Evolutionary conservation across 2,888 invertebrate species (phyloP).

Genomic region (Panorpa germanica): DNA sequence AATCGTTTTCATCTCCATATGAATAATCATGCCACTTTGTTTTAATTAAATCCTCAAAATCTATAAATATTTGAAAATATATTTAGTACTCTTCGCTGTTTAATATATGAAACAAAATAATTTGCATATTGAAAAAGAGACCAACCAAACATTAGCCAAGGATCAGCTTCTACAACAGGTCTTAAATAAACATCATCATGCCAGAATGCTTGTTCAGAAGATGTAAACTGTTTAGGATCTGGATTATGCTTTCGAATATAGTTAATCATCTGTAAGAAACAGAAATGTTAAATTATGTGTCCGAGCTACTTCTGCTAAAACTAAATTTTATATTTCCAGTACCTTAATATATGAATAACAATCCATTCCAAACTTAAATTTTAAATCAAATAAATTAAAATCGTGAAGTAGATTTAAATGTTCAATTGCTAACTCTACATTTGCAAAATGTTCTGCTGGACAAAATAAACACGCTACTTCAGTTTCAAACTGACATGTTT

Average conservation of each 20-base stretch:
- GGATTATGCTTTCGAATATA: conserved; percentile 49
- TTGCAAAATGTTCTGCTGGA: conserved; percentile 31
- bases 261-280: conserved; percentile 40
- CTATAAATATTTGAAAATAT: conserved; percentile 16
- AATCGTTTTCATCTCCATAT: conserved; percentile 12
- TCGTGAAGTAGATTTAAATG: conserved; percentile 47
- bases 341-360: conserved; percentile 60
- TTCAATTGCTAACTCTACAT: conserved; percentile 39
- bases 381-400: conserved; percentile 43
- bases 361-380: conserved; percentile 54
- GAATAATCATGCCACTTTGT: conserved; percentile 20
- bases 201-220: conserved; percentile 39
- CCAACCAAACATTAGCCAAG: conserved; percentile 67
- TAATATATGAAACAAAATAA: not conserved
- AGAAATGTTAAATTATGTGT: conserved; percentile 5
- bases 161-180: conserved; percentile 57
- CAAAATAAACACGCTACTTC: conserved; percentile 55
- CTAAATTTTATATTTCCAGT: not conserved
- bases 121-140: conserved; percentile 4
- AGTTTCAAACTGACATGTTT: no score
- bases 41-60: conserved; percentile 29
- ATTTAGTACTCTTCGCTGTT: not conserved
- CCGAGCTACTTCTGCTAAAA: not conserved
- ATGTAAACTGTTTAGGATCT: conserved; percentile 32
- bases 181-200: conserved; percentile 57